Conservation (phyloP, 23 tunicate genomes). For the Ascidia mentula region DNA sequence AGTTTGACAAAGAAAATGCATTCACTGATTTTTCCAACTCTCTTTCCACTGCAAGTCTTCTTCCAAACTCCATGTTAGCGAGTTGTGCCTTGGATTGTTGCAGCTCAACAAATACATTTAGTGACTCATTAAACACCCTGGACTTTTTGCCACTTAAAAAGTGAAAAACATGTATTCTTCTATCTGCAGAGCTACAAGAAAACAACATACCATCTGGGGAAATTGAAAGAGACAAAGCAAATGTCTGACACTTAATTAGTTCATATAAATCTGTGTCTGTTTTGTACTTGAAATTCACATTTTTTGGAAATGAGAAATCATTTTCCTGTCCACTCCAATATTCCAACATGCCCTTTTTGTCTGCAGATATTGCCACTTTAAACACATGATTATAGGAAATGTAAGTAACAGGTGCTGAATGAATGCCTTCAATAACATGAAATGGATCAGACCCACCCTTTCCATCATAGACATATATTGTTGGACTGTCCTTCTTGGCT, state of each 20-base stretch:
- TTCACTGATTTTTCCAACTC: constrained; percentile 66
- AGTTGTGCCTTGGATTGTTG: constrained; percentile 82
- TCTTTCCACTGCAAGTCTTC: constrained; percentile 89
- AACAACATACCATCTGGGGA: constrained; percentile 67
- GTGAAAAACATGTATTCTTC: constrained; percentile 68
- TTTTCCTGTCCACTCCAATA: constrained; percentile 83
- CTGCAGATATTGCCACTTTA: constrained; percentile 70
- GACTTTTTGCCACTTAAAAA: constrained; percentile 77
- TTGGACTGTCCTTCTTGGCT: constrained; percentile 41
- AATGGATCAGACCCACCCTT: constrained; percentile 53
- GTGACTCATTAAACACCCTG: constrained; percentile 77
- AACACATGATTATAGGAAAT: constrained; percentile 51
- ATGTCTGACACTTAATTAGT: constrained; percentile 59
- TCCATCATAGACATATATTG: constrained; percentile 86
- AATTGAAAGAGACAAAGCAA: constrained; percentile 59
- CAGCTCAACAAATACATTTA: constrained; percentile 64
- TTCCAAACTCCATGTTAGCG: constrained; percentile 97
- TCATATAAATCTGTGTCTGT: constrained; percentile 93
- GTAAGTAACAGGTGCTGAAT: constrained; percentile 41
- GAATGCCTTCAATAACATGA: constrained; percentile 34
- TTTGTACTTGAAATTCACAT: constrained; percentile 76
- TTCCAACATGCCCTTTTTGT: constrained; percentile 90
- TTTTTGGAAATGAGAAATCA: constrained; percentile 53
- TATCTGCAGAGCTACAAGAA: constrained; percentile 62
- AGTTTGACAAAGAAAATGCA: constrained; percentile 36